phyloP scores from a whole-genome alignment of 2,888 invertebrate species.

The Altica lythri region DNA sequence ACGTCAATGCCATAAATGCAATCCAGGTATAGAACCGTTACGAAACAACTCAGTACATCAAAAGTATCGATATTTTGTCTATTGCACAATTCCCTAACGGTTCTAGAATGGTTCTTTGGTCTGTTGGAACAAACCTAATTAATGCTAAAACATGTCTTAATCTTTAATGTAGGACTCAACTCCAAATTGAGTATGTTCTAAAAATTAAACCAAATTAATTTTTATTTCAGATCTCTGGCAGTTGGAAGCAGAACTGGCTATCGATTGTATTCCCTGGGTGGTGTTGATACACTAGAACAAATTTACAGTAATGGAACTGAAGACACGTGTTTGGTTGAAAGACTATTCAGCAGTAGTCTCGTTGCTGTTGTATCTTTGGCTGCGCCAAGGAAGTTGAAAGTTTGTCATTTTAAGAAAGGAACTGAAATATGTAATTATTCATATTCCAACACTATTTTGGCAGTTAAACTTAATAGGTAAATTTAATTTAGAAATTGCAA shows the following conservation, averaged over 20 bases:
- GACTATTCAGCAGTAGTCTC: slow-evolving; percentile 95
- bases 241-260: slow-evolving; percentile 92
- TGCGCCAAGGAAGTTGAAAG: slow-evolving; percentile 88
- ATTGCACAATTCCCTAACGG: too few species aligned
- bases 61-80: too few species aligned
- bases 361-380: slow-evolving; percentile 92
- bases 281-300: slow-evolving; percentile 84
- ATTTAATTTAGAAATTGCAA: neutral
- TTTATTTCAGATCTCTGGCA: slow-evolving; percentile 75
- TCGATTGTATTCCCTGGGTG: slow-evolving; percentile 82
- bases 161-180: too few species aligned
- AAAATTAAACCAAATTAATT: too few species aligned
- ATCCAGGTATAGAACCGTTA: too few species aligned
- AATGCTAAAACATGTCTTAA: too few species aligned
- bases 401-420: slow-evolving; percentile 97
- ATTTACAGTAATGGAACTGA: slow-evolving; percentile 86
- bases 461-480: slow-evolving; percentile 93
- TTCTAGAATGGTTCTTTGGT: too few species aligned
- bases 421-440: slow-evolving; percentile 98
- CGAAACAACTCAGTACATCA: too few species aligned
- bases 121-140: too few species aligned
- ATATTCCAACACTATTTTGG: slow-evolving; percentile 91
- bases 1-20: too few species aligned
- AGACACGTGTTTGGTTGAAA: slow-evolving; percentile 90
- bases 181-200: too few species aligned